Percentiles rank a stretch among this genome's conserved stretches.
Evolutionary conservation across 1,140 invertebrate genomes (phyloP).

Genomic region (Monomorium pharaonis): DNA sequence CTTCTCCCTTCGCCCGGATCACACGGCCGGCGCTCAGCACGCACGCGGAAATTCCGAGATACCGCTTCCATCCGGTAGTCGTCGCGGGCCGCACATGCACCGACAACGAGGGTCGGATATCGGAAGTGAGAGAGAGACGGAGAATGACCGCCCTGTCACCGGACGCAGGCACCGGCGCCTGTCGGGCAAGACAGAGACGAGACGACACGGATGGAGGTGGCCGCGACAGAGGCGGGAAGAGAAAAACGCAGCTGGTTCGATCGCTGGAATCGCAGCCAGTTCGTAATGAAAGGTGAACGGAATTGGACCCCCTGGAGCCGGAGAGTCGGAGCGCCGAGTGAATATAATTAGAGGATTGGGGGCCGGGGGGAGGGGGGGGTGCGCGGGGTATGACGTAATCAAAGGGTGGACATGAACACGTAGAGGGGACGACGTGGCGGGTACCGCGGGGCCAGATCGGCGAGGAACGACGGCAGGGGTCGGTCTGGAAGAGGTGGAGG

Average conservation of each 20-base stretch:
- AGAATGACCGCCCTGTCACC: constrained; percentile 18
- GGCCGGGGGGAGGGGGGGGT: constrained; percentile 72
- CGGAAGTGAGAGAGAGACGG: constrained; percentile 1
- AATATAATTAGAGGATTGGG: constrained; percentile 85
- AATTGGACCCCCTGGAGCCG: constrained; percentile 84
- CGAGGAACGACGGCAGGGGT: constrained; percentile 63
- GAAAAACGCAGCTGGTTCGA: constrained; percentile 80
- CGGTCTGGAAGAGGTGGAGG: constrained; percentile 57
- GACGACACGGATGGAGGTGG: constrained; percentile 6
- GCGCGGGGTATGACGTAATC: constrained; percentile 82
- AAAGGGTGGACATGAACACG: constrained; percentile 81
- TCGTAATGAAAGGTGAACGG: constrained; percentile 85
- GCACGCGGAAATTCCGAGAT: constrained; percentile 73
- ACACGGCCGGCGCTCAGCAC: constrained; percentile 62
- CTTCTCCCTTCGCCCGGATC: constrained; percentile 49
- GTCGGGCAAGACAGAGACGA: constrained; percentile 53
- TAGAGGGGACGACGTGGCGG: constrained; percentile 64
- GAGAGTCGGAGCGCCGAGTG: constrained; percentile 81
- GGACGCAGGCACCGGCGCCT: constrained; percentile 31
- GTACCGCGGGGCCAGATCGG: constrained; percentile 59
- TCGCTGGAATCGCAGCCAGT: constrained; percentile 83
- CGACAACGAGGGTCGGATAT: constrained; percentile 54
- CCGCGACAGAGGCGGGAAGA: constrained; percentile 55
- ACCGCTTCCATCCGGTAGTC: constrained; percentile 69
- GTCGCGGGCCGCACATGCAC: constrained; percentile 68